Evolutionary conservation across 2,113 vertebrate genomes (phyloP), one percentile per base, ranked within the genome.

Genomic region (Rana temporaria): DNA sequence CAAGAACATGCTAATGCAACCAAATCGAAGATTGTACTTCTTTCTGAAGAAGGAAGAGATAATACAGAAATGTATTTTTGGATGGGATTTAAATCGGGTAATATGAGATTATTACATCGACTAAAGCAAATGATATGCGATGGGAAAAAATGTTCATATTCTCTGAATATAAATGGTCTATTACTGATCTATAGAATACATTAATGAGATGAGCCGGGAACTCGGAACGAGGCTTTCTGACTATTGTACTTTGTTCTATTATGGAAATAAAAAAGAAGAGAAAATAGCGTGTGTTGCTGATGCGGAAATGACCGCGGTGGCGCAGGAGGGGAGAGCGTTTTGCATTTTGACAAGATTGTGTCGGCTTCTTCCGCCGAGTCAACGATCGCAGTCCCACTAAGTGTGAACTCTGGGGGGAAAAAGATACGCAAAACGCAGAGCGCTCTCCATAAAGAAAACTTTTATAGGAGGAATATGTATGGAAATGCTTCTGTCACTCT

Each of bases 111-210:
- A 79, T 68, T 48, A 11, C 77, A 16, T 67, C 17, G 9, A 20
- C 30, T 4, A 15, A 12, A 19, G 53, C 67, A 67, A 78, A 67
- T 67, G 7, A 55, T 69, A 53, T 26, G 53, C 65, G 4, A 1
- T 2, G 11, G 32, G 53, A 16, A 26, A 48, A 48, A 42, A 24
- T 56, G n/a, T 42, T 79, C 53, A 34, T 68, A 69, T 26, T 69
- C 53, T 69, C 30, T 15, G n/a, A 69, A 42, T 59, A 22, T 56
- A 16, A 20, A 56, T 17, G 64, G 26, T 14, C 26, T 55, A 32
- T 73, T 42, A n/a, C 71, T 73, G 76, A 78, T 67, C 63, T 78
- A 59, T 24, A 8, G 63, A 42, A 22, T 30, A 26, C 64, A 59
- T 79, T 79, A 79, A 79, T 48, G 32, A 59, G 53, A n/a, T 18